A percentile compares a stretch with the other conserved stretches of the same genome.
phyloP scores from a whole-genome alignment of 2,888 invertebrate genomes.

The Xestoiulus laeticollis region DNA sequence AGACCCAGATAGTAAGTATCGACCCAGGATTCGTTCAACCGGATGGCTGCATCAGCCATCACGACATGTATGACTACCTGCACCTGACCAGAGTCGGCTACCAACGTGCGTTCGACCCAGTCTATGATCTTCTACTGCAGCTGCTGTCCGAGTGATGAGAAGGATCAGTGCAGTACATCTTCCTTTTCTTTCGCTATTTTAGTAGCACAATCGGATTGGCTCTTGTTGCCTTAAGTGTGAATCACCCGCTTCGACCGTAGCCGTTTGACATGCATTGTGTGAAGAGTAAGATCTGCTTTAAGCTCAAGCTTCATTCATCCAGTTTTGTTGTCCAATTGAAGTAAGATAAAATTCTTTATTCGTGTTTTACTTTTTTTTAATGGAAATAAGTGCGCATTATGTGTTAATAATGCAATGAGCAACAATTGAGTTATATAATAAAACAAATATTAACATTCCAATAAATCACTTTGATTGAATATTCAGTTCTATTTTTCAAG shows the following conservation, averaged over 20 bases:
- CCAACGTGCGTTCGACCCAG: slow-evolving; percentile 85
- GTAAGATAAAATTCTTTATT: background rate
- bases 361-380: background rate
- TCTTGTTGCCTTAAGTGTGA: slow-evolving; percentile 6
- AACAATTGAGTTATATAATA: slow-evolving; percentile 4
- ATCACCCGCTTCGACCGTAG: background rate
- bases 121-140: slow-evolving; percentile 81
- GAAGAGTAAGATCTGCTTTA: slow-evolving; percentile 15
- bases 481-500: background rate
- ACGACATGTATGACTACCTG: slow-evolving; percentile 92
- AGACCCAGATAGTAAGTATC: slow-evolving; percentile 80
- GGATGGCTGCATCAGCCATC: slow-evolving; percentile 80
- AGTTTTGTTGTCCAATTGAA: background rate
- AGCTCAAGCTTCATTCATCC: background rate
- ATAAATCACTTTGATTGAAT: background rate
- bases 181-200: slow-evolving; percentile 21
- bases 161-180: background rate
- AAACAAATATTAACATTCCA: background rate
- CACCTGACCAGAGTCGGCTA: slow-evolving; percentile 87
- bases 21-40: slow-evolving; percentile 81
- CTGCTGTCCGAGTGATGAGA: slow-evolving; percentile 71
- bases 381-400: background rate
- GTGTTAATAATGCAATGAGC: background rate
- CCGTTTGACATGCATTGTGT: background rate
- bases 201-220: background rate